These are phyloP conservation scores for Sicus ferrugineus DNA, from an alignment of 2,888 invertebrate species.

Conservation along the genomic window DNA sequence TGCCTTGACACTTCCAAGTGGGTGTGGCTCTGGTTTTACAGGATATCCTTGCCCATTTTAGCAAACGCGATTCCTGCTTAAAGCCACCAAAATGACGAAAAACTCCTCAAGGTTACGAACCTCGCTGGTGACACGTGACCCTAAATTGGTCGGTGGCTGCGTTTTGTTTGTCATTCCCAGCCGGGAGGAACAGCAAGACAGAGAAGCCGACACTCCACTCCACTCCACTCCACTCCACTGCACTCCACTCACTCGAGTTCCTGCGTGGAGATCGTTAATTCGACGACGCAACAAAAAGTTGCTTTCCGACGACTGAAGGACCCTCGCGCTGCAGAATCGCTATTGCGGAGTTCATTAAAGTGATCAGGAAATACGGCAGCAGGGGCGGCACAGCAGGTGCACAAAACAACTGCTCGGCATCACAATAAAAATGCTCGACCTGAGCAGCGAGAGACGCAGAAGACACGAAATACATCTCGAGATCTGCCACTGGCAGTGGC, in stretches of 20 bases:
- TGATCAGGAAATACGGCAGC: background rate
- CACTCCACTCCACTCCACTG: background rate
- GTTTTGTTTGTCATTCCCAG: background rate
- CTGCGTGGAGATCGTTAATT: slow-evolving; percentile 10
- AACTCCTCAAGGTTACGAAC: background rate
- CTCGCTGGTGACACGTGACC: background rate
- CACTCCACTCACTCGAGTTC: too few relatives aligned
- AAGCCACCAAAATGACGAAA: too few relatives aligned
- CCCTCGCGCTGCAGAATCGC: slow-evolving; percentile 8
- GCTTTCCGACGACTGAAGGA: too few relatives aligned
- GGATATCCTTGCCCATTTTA: too few relatives aligned
- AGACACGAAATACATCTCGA: background rate
- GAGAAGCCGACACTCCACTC: background rate
- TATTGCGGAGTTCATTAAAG: slow-evolving; percentile 6
- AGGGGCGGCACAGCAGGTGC: slow-evolving; percentile 18
- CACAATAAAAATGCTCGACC: background rate
- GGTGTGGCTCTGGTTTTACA: background rate
- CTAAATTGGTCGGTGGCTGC: background rate
- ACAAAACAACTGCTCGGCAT: slow-evolving; percentile 31
- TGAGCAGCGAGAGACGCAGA: background rate
- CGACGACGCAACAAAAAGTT: background rate
- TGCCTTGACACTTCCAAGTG: too few relatives aligned
- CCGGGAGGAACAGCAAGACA: background rate
- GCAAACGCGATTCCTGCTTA: too few relatives aligned
- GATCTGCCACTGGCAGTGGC: background rate